Percentiles rank a stretch among this genome's conserved stretches.
These are phyloP conservation scores for Oscheius onirici DNA, from an alignment of 2,888 invertebrate genomes.

Conservation along the genomic window DNA sequence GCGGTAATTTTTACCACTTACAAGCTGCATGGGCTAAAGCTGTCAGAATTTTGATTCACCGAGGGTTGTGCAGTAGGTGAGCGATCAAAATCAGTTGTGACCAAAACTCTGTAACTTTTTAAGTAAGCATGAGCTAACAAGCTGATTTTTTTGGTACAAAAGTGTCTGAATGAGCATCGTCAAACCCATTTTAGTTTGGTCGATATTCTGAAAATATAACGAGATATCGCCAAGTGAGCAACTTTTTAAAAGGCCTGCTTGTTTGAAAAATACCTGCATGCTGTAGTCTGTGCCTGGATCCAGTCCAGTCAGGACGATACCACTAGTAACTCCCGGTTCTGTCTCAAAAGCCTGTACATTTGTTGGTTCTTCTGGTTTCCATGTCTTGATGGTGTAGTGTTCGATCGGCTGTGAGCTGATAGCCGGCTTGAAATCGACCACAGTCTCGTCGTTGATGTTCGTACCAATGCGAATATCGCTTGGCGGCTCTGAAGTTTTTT, in stretches of 20 bases:
- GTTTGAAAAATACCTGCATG: conserved; percentile 50
- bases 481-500: conserved; percentile 61
- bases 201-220: too few species aligned
- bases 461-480: conserved; percentile 65
- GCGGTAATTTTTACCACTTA: too few species aligned
- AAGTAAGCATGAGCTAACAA: too few species aligned
- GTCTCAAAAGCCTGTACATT: conserved; percentile 51
- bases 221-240: too few species aligned
- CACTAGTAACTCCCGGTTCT: conserved; percentile 46
- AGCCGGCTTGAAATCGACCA: conserved; percentile 68
- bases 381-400: conserved; percentile 54
- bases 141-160: too few species aligned
- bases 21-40: too few species aligned
- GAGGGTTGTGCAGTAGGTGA: too few species aligned
- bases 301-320: conserved; percentile 54
- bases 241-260: neutral
- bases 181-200: too few species aligned
- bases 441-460: conserved; percentile 69
- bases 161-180: too few species aligned
- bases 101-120: too few species aligned
- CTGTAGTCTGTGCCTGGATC: conserved; percentile 66
- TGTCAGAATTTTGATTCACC: too few species aligned
- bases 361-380: conserved; percentile 58
- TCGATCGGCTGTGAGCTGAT: conserved; percentile 53
- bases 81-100: too few species aligned